These are phyloP conservation scores for Chydorus sphaericus DNA, from an alignment of 2,888 invertebrate species.

Conservation along the genomic window DNA sequence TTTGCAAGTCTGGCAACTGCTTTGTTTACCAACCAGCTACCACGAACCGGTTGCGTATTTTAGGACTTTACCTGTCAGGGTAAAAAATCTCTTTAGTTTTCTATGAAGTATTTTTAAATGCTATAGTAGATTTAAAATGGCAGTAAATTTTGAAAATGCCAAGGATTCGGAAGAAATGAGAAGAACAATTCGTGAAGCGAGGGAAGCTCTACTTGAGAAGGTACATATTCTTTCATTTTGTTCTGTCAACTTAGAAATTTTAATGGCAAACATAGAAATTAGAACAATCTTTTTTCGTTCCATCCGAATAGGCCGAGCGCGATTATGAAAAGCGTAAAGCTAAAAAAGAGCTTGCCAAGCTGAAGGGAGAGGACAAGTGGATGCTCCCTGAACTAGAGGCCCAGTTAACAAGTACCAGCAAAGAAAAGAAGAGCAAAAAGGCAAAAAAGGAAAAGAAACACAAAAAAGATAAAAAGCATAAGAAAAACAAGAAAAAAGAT, in stretches of 20 bases:
- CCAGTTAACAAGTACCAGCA: constrained; percentile 24
- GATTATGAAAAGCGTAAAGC: constrained; percentile 20
- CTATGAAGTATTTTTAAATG: no score
- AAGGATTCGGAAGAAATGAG: constrained; percentile 23
- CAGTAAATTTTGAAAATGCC: constrained; percentile 24
- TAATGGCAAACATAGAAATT: no score
- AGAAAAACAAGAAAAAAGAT: constrained; percentile 18
- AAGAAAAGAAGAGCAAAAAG: constrained; percentile 24
- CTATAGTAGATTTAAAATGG: not conserved
- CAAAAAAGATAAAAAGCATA: constrained; percentile 30
- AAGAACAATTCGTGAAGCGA: constrained; percentile 22
- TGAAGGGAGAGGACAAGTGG: constrained; percentile 28
- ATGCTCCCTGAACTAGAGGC: constrained; percentile 32
- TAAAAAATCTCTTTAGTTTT: no score
- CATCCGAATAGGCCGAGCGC: constrained; percentile 21
- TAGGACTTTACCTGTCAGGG: no score
- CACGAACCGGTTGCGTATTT: no score
- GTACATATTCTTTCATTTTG: constrained; percentile 17
- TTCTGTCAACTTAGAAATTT: no score
- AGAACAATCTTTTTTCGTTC: not conserved
- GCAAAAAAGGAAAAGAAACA: constrained; percentile 31
- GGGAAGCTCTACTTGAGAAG: constrained; percentile 23
- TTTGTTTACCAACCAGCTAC: no score
- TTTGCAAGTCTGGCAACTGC: no score
- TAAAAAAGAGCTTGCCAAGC: constrained; percentile 21